Percentiles rank a stretch among this genome's conserved stretches.
phyloP scores from a whole-genome alignment of 2,113 vertebrate genomes.

The Equus quagga region DNA sequence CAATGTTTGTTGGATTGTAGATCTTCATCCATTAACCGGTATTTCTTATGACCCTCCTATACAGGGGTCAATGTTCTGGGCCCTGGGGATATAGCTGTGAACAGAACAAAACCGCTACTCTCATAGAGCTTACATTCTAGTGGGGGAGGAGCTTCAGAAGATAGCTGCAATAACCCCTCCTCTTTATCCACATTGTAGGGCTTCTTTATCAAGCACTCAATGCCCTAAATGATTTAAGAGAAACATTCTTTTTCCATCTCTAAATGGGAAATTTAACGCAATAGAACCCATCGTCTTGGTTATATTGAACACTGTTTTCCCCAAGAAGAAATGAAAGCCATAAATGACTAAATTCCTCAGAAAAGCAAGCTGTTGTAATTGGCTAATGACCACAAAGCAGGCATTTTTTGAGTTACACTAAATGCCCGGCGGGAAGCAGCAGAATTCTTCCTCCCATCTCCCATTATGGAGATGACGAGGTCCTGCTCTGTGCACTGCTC shows the following conservation, averaged over 20 bases:
- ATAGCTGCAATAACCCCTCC: not conserved
- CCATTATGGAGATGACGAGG: conserved; percentile 78
- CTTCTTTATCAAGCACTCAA: not conserved
- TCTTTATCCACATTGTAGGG: not conserved
- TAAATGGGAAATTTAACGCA: not conserved
- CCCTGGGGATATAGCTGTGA: not conserved
- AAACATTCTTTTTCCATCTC: conserved; percentile 10
- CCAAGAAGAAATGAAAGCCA: conserved; percentile 57
- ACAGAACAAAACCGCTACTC: not conserved
- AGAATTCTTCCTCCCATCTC: conserved; percentile 70
- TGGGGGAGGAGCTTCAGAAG: not conserved
- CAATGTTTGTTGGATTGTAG: not conserved
- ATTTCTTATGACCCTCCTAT: not conserved
- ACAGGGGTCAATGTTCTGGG: not conserved
- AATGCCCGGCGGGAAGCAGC: conserved; percentile 67
- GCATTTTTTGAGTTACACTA: conserved; percentile 43
- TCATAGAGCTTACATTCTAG: not conserved
- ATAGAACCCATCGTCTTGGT: fast-evolving
- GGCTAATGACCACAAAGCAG: conserved; percentile 73
- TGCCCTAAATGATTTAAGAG: conserved; percentile 16
- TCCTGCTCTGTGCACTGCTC: conserved; percentile 73
- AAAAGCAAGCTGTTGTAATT: conserved; percentile 70
- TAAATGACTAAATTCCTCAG: conserved; percentile 56
- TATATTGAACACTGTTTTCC: not conserved
- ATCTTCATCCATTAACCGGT: not conserved